Percentiles rank a stretch among this genome's conserved stretches.
Conservation (phyloP, 2,888 invertebrate genomes). For the Hirtodrosophila duncani region DNA sequence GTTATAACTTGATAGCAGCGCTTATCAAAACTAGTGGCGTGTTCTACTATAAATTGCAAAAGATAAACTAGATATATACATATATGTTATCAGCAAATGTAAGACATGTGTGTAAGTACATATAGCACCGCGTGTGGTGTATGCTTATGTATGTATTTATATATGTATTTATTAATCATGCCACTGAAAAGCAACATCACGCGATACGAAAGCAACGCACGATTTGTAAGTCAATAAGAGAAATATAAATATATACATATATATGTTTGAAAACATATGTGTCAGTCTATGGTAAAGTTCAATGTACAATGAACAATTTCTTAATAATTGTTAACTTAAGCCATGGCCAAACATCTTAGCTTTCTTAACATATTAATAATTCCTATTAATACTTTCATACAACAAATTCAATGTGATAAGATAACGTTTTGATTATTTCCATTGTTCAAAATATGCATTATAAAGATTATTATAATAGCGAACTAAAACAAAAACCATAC, state of each 20-base stretch:
- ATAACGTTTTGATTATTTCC: slow-evolving; percentile 19
- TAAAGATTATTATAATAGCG: slow-evolving; percentile 2
- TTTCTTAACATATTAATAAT: no score
- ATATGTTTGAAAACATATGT: slow-evolving; percentile 4
- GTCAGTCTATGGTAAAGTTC: slow-evolving; percentile 39
- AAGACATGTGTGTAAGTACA: no score
- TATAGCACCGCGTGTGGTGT: not conserved
- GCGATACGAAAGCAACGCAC: slow-evolving; percentile 39
- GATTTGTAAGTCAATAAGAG: slow-evolving; percentile 26
- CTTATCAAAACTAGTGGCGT: no score
- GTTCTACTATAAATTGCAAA: no score
- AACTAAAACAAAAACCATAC: not conserved
- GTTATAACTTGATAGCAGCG: no score
- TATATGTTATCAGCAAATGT: no score
- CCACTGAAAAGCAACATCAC: slow-evolving; percentile 54
- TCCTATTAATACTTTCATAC: no score
- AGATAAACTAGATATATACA: no score
- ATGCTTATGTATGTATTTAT: not conserved
- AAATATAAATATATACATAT: slow-evolving; percentile 6
- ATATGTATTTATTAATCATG: slow-evolving; percentile 28
- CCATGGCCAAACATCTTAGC: no score
- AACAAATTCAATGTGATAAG: no score
- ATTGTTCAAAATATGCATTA: no score
- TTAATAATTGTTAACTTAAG: slow-evolving; percentile 14
- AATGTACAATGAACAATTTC: slow-evolving; percentile 43